These are phyloP conservation scores for Thamnophis elegans DNA, from an alignment of 2,797 vertebrate genomes.

Conservation along the genomic window DNA sequence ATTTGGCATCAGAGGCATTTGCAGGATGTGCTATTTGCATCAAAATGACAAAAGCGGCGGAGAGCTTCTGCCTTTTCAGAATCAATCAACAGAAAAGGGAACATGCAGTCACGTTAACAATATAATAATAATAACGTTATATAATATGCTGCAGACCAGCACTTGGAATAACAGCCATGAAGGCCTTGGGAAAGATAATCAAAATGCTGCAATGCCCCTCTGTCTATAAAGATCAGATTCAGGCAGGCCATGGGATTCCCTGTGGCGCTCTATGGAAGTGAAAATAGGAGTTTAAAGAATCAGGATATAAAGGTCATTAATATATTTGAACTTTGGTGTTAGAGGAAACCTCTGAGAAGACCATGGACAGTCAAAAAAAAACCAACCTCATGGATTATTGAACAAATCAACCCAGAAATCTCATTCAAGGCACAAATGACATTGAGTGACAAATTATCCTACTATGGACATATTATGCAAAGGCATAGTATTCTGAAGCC, in stretches of 20 bases:
- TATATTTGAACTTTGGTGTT: background rate
- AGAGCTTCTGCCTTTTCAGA: background rate
- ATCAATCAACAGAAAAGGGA: background rate
- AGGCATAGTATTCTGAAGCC: background rate
- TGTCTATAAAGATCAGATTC: background rate
- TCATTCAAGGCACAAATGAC: background rate
- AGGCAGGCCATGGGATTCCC: background rate
- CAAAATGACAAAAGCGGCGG: background rate
- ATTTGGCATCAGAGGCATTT: background rate
- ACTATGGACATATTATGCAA: background rate
- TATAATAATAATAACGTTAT: no score
- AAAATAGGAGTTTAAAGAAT: background rate
- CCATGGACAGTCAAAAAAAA: background rate
- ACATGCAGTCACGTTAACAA: background rate
- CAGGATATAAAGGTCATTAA: background rate
- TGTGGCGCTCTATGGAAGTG: background rate
- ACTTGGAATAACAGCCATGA: background rate
- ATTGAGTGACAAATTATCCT: background rate
- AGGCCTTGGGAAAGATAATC: background rate
- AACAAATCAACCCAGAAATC: background rate
- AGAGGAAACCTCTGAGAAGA: background rate
- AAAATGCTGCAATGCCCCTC: background rate
- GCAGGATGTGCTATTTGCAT: background rate
- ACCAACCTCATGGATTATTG: background rate
- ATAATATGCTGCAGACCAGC: background rate